Evolutionary conservation across 2,888 invertebrate species (phyloP), one percentile per base, ranked within the genome.

Genomic region (Drosophila borealis): DNA sequence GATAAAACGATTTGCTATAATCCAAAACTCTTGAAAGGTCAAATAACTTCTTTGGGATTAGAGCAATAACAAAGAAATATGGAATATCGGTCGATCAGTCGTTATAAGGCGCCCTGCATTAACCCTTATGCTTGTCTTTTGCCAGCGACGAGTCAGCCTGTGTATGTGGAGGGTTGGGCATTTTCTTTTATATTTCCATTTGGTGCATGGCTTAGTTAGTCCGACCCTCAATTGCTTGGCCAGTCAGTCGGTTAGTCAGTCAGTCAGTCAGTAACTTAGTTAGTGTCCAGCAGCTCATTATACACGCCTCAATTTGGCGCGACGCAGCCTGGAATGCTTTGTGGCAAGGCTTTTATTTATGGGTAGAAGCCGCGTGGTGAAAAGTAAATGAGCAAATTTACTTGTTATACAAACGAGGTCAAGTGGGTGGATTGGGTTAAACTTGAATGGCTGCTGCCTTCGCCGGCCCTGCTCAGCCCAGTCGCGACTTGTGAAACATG

Each of bases 331-430:
- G 29, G 36, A 29, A 36, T 13, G 63, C 60, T 70, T 76, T 76
- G 69, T 73, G 63, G 68, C 63, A 46, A 48, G 63, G 56, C 75
- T 66, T 76, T 76, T 68, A 76, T 73, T 77, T 77, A 64, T 74
- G 41, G 70, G 62, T 45, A 59, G 73, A 59, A 71, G 74, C 65
- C 55, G 67, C 70, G 61, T 70, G 70, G 62, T 64, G 53, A 73
- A 78, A 70, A 78, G 77, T 77, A 78, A 78, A 75, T 75, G 75
- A 75, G 70, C 65, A 78, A 78, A 72, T 76, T 81, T 70, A 81
- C 84, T 83, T 84, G 82, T 81, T 84, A 76, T 80, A 78, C 70
- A 84, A 84, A 85, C 81, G 83, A 85, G 84, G 84, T 84, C 84
- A 85, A 84, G 85, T 84, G 85, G 84, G 81, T 55, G 84, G 74